Conservation (phyloP, 2,797 vertebrate species). For the Gallinago solitaria region DNA sequence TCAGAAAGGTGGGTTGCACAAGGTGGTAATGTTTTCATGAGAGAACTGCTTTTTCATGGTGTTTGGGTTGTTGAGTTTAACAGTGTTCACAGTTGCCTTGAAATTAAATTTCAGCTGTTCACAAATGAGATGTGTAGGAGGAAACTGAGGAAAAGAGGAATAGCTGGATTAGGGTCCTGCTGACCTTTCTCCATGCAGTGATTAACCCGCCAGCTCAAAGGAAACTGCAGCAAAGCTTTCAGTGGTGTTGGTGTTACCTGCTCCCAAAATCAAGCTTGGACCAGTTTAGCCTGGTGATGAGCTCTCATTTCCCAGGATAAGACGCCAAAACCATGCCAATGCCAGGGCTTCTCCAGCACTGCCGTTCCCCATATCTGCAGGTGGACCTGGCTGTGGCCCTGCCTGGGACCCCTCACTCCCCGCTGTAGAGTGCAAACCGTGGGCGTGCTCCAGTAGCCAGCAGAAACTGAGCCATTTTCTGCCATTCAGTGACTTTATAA, state of each 20-base stretch:
- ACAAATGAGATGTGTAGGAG: background rate
- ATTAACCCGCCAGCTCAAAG: background rate
- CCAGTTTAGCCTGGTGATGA: background rate
- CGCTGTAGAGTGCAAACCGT: rapidly evolving
- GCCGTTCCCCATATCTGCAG: background rate
- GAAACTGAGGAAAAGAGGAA: background rate
- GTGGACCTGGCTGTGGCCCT: background rate
- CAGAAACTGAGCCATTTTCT: background rate
- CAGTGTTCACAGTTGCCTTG: background rate
- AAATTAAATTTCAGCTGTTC: background rate
- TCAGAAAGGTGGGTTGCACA: background rate
- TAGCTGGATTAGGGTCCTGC: background rate
- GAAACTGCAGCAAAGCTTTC: background rate
- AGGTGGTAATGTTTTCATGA: background rate
- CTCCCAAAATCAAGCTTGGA: background rate
- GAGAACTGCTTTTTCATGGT: background rate
- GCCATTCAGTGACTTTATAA: background rate
- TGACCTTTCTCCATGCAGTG: background rate
- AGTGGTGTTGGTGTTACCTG: background rate
- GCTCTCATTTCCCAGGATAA: background rate
- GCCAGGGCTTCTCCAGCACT: background rate
- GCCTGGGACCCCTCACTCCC: background rate
- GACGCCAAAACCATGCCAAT: background rate
- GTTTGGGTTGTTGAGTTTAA: background rate
- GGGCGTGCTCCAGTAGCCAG: rapidly evolving